Base-by-base conservation (phyloP, 2,888 invertebrate species). In the Encarsia formosa region DNA sequence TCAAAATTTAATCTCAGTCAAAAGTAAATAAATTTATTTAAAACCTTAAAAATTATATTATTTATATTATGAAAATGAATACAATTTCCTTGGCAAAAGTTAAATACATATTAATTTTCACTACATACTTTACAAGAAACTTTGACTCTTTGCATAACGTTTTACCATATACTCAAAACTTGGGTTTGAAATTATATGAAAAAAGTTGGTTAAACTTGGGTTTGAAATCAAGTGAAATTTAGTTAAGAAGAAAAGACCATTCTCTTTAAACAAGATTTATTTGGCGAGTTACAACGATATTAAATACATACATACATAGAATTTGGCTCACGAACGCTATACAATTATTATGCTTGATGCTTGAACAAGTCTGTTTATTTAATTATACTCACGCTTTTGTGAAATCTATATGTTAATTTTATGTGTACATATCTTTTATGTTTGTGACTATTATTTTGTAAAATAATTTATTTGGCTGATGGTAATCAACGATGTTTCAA, bases 251-350 rank as follows among this genome's bases (percentile, higher is more conserved):
- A 29, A 29, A 9, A 13, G 13, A 13, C 29, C 13, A 13, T 9
- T 11, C n/a, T 51, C 47, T 57, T 52, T 49, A 58, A 57, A 58
- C 52, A 57, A 57, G 49, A 52, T 57, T 41, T 57, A 55, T 57
- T 49, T 52, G 52, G 46, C 57, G 52, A 54, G 49, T 54, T 57
- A 57, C 57, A 57, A 57, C 54, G 49, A 57, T 57, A 54, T 42
- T 53, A 54, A 54, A 57, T 57, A 57, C 53, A 54, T 57, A 54
- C 57, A 57, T 56, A 56, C 46, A 52, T 57, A 49, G 51, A 57
- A 48, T 54, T 57, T 54, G 39, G 49, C 51, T 57, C 54, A 54
- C 51, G 54, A 51, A 54, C 46, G 57, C 53, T 57, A 57, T 54
- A 57, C 51, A 57, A 51, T 52, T 54, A 57, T 51, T 57, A 56